Evolutionary conservation across 1,140 invertebrate species (phyloP).

Genomic region (Aricia agestis): DNA sequence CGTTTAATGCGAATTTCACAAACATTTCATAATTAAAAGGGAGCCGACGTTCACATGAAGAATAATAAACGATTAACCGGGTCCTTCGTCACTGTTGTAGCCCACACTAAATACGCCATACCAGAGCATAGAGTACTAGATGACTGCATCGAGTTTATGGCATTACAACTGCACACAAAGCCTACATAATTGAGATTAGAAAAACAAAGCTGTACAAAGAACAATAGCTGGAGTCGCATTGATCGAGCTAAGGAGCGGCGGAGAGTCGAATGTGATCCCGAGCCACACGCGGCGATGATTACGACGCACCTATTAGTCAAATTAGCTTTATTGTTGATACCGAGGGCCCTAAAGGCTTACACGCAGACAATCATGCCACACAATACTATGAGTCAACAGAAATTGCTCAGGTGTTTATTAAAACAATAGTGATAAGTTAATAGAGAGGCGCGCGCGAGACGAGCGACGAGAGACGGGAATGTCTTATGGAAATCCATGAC

Average conservation of each 20-base stretch:
- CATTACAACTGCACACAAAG: not conserved
- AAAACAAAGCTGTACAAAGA: conserved; percentile 42
- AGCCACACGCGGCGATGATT: conserved; percentile 73
- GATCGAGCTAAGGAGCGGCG: conserved; percentile 47
- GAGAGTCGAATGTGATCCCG: conserved; percentile 62
- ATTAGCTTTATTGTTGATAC: conserved; percentile 72
- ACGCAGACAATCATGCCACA: conserved; percentile 64
- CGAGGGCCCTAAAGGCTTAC: conserved; percentile 59
- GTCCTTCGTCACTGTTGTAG: conserved; percentile 15
- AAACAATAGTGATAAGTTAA: conserved; percentile 76
- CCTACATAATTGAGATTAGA: conserved; percentile 4
- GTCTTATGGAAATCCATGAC: conserved; percentile 49
- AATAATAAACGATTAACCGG: conserved; percentile 58
- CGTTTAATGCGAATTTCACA: conserved; percentile 66
- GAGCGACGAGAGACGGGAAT: conserved; percentile 44
- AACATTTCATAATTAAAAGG: conserved; percentile 67
- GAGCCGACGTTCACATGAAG: conserved; percentile 49
- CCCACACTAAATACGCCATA: no score
- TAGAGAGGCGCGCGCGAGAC: conserved; percentile 61
- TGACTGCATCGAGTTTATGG: not conserved
- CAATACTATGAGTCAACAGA: conserved; percentile 71
- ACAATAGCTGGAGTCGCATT: conserved; percentile 62
- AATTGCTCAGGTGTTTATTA: conserved; percentile 69
- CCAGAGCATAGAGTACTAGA: not conserved
- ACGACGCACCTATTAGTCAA: conserved; percentile 74